Percentiles rank a stretch among this genome's conserved stretches.
These are phyloP conservation scores for Geodia barretti DNA, from an alignment of 37 sponge, comb jelly and placozoan genomes.

Conservation along the genomic window DNA sequence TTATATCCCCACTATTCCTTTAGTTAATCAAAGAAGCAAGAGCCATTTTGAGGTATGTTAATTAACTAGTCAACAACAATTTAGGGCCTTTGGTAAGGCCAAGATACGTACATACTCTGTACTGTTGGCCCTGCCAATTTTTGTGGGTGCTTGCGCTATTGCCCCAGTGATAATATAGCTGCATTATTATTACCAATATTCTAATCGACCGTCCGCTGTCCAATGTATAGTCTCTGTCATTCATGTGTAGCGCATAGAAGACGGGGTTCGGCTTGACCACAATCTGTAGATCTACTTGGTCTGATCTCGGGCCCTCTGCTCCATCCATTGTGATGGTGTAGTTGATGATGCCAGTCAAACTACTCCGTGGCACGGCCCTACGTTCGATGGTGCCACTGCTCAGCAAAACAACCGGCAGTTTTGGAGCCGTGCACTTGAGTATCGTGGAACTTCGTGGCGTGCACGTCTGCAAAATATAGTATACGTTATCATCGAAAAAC, in stretches of 20 bases:
- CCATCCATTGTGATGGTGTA: slow-evolving; percentile 6
- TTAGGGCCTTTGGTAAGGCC: background rate
- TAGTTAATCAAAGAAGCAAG: too few species aligned
- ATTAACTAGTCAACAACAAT: too few species aligned
- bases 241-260: background rate
- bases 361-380: too few species aligned
- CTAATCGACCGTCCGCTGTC: background rate
- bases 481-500: background rate
- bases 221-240: background rate
- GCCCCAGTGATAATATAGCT: too few species aligned
- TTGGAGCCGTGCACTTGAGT: slow-evolving; percentile 1
- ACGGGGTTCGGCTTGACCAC: background rate
- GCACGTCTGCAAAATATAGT: background rate
- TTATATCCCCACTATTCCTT: too few species aligned
- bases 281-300: background rate
- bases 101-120: too few species aligned
- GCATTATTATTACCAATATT: background rate
- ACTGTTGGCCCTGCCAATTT: too few species aligned
- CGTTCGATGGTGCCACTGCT: background rate
- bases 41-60: too few species aligned
- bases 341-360: background rate
- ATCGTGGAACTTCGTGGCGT: background rate
- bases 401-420: background rate
- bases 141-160: too few species aligned
- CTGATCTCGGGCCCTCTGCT: background rate